Conservation (phyloP, 2,888 invertebrate genomes). For the Pterostichus madidus region DNA sequence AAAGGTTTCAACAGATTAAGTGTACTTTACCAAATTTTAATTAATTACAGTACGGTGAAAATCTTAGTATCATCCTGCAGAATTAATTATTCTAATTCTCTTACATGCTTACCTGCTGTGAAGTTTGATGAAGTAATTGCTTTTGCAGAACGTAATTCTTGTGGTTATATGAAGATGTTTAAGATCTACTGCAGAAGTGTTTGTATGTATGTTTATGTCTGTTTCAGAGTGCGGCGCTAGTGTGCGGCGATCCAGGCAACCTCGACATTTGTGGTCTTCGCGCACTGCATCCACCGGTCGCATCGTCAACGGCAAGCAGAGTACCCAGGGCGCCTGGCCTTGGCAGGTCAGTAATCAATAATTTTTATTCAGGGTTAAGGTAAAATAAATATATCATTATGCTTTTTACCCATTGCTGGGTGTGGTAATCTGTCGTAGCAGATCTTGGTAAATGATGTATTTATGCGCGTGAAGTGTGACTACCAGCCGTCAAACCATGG, state of each 20-base stretch:
- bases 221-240: conserved; percentile 84
- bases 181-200: too few relatives aligned
- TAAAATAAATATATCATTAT: too few relatives aligned
- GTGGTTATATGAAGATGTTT: not conserved
- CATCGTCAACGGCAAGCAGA: conserved; percentile 88
- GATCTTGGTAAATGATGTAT: too few relatives aligned
- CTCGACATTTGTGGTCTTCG: conserved; percentile 77
- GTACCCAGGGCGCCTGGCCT: conserved; percentile 89
- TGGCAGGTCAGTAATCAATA: conserved; percentile 83
- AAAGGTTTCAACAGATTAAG: too few relatives aligned
- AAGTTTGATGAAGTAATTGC: not conserved
- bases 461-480: too few relatives aligned
- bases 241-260: conserved; percentile 82
- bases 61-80: too few relatives aligned
- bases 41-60: too few relatives aligned
- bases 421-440: too few relatives aligned
- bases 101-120: not conserved
- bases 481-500: too few relatives aligned
- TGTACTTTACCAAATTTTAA: too few relatives aligned
- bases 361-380: too few relatives aligned
- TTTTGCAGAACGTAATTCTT: not conserved
- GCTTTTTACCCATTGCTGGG: too few relatives aligned
- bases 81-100: not conserved
- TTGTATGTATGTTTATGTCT: not conserved
- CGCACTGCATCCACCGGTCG: conserved; percentile 78